These are phyloP conservation scores for Psilanteris sp. DNA, from an alignment of 1,140 invertebrate species.

Conservation along the genomic window DNA sequence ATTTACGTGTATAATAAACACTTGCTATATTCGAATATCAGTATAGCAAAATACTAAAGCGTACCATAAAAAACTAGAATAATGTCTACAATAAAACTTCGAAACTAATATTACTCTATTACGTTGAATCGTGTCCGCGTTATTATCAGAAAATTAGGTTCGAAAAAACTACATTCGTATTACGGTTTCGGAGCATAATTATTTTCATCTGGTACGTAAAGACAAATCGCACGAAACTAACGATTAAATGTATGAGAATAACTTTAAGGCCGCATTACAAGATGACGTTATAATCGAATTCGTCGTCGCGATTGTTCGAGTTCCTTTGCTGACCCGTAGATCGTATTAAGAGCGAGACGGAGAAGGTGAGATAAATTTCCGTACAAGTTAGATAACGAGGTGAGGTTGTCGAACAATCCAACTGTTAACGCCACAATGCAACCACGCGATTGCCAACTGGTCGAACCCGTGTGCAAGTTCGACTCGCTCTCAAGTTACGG, in stretches of 20 bases:
- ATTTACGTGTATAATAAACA: no score
- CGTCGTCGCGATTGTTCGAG: constrained; percentile 35
- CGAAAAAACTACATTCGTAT: no score
- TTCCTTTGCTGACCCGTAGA: constrained; percentile 56
- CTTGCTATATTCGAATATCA: no score
- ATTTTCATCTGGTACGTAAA: no score
- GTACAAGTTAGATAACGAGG: constrained; percentile 71
- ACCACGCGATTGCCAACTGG: constrained; percentile 74
- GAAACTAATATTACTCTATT: no score
- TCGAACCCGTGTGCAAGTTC: constrained; percentile 65
- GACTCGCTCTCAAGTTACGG: constrained; percentile 63
- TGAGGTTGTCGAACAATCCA: constrained; percentile 74
- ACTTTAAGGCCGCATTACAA: constrained; percentile 11
- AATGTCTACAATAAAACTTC: no score
- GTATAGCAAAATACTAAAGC: no score
- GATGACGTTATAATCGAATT: constrained; percentile 31
- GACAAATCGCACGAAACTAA: not conserved
- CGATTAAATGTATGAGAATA: constrained; percentile 6
- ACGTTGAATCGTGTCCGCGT: no score
- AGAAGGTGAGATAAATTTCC: constrained; percentile 71
- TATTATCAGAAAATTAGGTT: no score
- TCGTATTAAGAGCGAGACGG: constrained; percentile 54
- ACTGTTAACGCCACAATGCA: constrained; percentile 71
- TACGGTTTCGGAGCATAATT: no score
- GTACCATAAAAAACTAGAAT: no score